Conservation (phyloP, 2,888 invertebrate species). For the Azorinus chamasolen region DNA sequence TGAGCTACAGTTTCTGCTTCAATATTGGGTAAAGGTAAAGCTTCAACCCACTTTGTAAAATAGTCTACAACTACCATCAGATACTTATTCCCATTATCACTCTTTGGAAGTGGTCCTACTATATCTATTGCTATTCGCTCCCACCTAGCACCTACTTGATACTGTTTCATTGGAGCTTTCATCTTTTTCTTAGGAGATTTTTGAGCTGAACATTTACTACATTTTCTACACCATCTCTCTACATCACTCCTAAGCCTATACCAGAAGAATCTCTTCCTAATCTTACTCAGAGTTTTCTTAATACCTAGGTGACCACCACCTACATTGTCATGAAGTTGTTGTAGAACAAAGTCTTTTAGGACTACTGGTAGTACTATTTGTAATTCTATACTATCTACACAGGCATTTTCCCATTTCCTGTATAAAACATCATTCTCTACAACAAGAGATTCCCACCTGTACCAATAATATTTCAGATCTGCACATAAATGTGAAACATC, state of each 20-base stretch:
- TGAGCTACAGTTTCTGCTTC: conserved; percentile 54
- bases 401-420: too few species aligned
- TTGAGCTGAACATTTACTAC: conserved; percentile 2
- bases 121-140: too few species aligned
- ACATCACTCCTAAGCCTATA: too few species aligned
- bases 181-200: not conserved
- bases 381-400: too few species aligned
- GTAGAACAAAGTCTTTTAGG: not conserved
- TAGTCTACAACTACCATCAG: conserved; percentile 55
- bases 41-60: conserved; percentile 55
- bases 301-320: conserved; percentile 39
- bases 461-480: conserved; percentile 45
- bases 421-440: conserved; percentile 33
- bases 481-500: conserved; percentile 14
- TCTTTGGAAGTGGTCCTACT: conserved; percentile 26
- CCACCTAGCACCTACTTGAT: conserved; percentile 20
- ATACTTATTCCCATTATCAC: conserved; percentile 41
- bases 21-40: conserved; percentile 49
- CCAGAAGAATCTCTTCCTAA: too few species aligned
- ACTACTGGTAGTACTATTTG: too few species aligned
- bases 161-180: conserved; percentile 11
- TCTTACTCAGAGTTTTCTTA: conserved; percentile 25
- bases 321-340: conserved; percentile 8
- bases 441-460: conserved; percentile 37
- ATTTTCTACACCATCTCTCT: too few species aligned